Evolutionary conservation across 2,888 invertebrate genomes (phyloP).

Genomic region (Drosophila melanosoma): DNA sequence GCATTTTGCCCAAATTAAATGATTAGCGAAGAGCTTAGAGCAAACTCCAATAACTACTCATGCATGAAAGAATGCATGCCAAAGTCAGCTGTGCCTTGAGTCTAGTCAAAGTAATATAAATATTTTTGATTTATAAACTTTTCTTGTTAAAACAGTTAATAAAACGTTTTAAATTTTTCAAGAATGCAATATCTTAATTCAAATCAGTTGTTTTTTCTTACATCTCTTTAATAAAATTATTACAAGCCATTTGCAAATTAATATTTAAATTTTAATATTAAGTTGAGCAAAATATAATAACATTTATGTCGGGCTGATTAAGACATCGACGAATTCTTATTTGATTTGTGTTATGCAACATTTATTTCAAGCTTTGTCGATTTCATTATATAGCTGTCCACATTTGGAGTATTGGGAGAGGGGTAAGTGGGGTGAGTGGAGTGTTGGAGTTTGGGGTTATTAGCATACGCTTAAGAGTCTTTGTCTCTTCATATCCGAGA

Average conservation of each 20-base stretch:
- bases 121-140: not conserved
- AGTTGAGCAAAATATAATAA: not conserved
- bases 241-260: too few relatives aligned
- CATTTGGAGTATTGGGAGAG: not conserved
- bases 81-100: conserved; percentile 9
- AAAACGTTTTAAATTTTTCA: not conserved
- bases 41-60: not conserved
- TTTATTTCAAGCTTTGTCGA: conserved; percentile 28
- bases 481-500: conserved; percentile 60
- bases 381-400: conserved; percentile 30
- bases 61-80: conserved; percentile 15
- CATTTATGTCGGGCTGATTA: not conserved
- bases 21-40: conserved; percentile 39
- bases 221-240: not conserved
- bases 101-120: not conserved
- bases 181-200: not conserved
- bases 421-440: not conserved
- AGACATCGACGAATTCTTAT: not conserved
- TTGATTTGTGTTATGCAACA: conserved; percentile 2
- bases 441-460: conserved; percentile 20
- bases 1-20: conserved; percentile 51
- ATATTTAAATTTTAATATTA: not conserved
- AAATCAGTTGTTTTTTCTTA: not conserved
- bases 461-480: conserved; percentile 61
- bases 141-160: not conserved